Evolutionary conservation across 30 jellyfish, hydroid and myxozoan species (phyloP).

Genomic region (Turritopsis dohrnii): DNA sequence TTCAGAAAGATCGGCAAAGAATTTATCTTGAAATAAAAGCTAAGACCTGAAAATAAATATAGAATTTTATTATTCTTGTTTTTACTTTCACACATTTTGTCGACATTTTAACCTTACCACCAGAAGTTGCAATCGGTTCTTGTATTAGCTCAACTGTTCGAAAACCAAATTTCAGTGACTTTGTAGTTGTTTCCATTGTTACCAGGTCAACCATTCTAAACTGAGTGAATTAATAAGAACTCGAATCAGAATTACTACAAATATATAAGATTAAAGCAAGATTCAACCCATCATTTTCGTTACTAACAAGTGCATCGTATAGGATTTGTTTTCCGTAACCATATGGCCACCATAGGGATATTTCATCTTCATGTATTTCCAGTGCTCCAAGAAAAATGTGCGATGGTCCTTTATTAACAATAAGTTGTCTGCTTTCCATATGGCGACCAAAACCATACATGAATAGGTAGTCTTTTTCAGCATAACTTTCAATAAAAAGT

Average conservation of each 20-base stretch:
- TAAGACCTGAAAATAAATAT: constrained; percentile 36
- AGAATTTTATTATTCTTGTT: not conserved
- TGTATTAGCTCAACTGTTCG: constrained; percentile 83
- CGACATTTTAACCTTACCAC: constrained; percentile 18
- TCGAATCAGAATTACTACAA: not conserved
- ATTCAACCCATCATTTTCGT: not conserved
- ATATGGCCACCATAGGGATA: constrained; percentile 88
- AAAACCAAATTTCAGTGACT: constrained; percentile 49
- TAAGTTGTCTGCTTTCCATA: not conserved
- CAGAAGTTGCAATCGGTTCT: constrained; percentile 61
- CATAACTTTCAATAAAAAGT: constrained; percentile 12
- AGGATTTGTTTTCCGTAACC: constrained; percentile 63
- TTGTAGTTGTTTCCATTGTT: not conserved
- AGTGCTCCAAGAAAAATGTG: not conserved
- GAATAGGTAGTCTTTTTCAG: not conserved
- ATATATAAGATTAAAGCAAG: too few species aligned
- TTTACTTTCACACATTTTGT: not conserved
- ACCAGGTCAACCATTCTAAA: not conserved
- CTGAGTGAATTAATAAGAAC: not conserved
- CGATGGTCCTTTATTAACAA: not conserved
- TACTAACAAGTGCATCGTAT: constrained; percentile 48
- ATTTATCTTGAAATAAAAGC: constrained; percentile 76
- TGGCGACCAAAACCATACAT: constrained; percentile 14
- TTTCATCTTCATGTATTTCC: not conserved
- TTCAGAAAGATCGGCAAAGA: constrained; percentile 56